Evolutionary conservation across 1,140 invertebrate genomes (phyloP), one percentile per base, ranked within the genome.

Genomic region (Orius laevigatus): DNA sequence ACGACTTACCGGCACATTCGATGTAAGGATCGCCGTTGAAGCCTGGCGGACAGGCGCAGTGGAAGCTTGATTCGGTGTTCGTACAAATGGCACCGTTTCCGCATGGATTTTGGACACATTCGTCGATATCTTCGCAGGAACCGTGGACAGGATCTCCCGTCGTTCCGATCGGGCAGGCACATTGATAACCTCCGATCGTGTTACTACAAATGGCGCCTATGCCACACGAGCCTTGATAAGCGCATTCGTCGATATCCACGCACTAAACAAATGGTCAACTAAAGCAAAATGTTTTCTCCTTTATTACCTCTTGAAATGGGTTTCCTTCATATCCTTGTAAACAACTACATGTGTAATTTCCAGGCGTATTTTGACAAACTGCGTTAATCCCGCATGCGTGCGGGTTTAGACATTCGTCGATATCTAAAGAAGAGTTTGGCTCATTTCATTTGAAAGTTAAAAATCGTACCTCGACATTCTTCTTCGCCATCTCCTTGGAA

Each of bases 291-390:
- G n/a, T 52, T 3, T 15, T 43, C 36, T 33, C 46, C 31, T n/a
- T 12, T 50, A 66, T 63, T 60, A 81, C 79, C 52, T 76, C 83
- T 67, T 79, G 75, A 62, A 78, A 86, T n/a, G 88, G 81, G 72
- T 91, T 84, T 63, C 88, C 86, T 48, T 75, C 70, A 62, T 76
- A 92, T 53, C 90, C 90, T 42, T 76, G 70, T 54, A 75, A 76
- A 67, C 88, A 93, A 31, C 70, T 60, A 63, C 90, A 94, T 5
- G 79, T 88, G 60, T 88, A 90, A 63, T 91, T 91, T 58, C 89
- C 90, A 19, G 77, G 76, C 33, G 72, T 75, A 63, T 95, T 94
- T 49, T 74, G 70, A 61, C 90, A 95, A 16, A 81, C 56, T 12
- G 86, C 79, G 59, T 86, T 81, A 25, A 68, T 65, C 35, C 85